These are phyloP conservation scores for Cryptocephalus moraei DNA, from an alignment of 2,888 invertebrate genomes.

Conservation along the genomic window DNA sequence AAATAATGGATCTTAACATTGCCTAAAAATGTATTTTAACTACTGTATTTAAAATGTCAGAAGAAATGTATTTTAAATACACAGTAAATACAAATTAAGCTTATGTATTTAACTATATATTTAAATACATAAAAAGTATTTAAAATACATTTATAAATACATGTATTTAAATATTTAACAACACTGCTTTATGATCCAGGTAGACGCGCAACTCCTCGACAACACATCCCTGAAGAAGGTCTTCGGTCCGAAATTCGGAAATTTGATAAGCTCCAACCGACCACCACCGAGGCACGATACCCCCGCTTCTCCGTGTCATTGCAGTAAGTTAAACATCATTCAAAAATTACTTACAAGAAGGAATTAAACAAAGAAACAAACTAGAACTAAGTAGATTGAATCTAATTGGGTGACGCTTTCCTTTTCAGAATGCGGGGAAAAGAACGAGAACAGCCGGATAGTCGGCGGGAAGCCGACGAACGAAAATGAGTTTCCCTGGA, in stretches of 20 bases:
- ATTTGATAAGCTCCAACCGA: slow-evolving; percentile 31
- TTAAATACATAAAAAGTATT: too few relatives aligned
- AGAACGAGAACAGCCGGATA: slow-evolving; percentile 72
- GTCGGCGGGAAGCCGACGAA: slow-evolving; percentile 70
- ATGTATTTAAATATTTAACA: too few relatives aligned
- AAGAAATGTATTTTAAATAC: too few relatives aligned
- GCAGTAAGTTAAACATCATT: slow-evolving; percentile 52
- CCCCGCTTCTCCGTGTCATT: slow-evolving; percentile 48
- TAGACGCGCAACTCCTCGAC: slow-evolving; percentile 7
- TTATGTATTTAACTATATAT: too few relatives aligned
- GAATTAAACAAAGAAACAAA: too few relatives aligned
- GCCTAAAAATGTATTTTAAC: too few relatives aligned
- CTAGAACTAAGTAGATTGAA: background rate
- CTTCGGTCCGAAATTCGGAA: slow-evolving; percentile 24
- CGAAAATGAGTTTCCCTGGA: slow-evolving; percentile 81
- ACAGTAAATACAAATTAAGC: too few relatives aligned
- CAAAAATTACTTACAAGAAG: too few relatives aligned
- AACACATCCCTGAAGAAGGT: slow-evolving; percentile 12
- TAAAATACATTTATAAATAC: too few relatives aligned
- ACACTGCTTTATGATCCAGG: slow-evolving; percentile 3
- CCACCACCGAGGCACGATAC: slow-evolving; percentile 50
- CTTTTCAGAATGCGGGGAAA: slow-evolving; percentile 65
- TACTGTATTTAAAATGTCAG: too few relatives aligned
- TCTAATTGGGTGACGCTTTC: background rate
- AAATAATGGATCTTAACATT: too few relatives aligned